Percentiles rank a stretch among this genome's conserved stretches.
Evolutionary conservation across 1,140 invertebrate genomes (phyloP).

Genomic region (Drosophila pseudoananassae): DNA sequence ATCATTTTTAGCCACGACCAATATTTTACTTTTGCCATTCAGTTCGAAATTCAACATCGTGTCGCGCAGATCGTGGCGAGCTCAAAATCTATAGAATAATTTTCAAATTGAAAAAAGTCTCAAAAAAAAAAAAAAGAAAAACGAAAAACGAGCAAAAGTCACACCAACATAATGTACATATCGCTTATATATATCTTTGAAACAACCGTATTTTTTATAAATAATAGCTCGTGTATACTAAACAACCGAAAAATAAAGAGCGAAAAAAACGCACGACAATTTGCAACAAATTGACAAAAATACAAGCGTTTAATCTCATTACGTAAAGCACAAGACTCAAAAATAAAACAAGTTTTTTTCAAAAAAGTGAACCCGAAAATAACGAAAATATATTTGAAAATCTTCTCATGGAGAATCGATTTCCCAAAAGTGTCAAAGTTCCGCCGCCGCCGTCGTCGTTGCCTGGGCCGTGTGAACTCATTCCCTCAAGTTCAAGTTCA

Average conservation of each 20-base stretch:
- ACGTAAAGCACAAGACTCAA: constrained; percentile 63
- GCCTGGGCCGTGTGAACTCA: constrained; percentile 52
- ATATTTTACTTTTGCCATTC: constrained; percentile 63
- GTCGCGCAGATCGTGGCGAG: constrained; percentile 63
- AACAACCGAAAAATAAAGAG: constrained; percentile 37
- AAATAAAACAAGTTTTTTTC: constrained; percentile 24
- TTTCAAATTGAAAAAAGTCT: constrained; percentile 35
- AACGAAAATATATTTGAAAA: constrained; percentile 27
- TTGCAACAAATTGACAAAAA: constrained; percentile 81
- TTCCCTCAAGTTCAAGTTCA: constrained; percentile 73
- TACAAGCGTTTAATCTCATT: constrained; percentile 78
- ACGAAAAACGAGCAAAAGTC: constrained; percentile 33
- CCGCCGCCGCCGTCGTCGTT: constrained; percentile 16
- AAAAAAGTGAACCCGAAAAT: constrained; percentile 18
- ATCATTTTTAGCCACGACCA: constrained; percentile 75
- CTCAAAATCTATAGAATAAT: constrained; percentile 17
- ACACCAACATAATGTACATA: constrained; percentile 57
- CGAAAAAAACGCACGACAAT: constrained; percentile 64
- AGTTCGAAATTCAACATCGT: constrained; percentile 78
- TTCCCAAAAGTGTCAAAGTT: constrained; percentile 77
- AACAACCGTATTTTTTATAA: constrained; percentile 67
- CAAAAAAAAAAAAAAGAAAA: constrained; percentile 24
- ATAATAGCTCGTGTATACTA: constrained; percentile 77
- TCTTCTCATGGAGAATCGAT: constrained; percentile 53
- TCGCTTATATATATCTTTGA: constrained; percentile 48